phyloP scores from a whole-genome alignment of 2,113 vertebrate genomes.

The Pollimyrus isidori region DNA sequence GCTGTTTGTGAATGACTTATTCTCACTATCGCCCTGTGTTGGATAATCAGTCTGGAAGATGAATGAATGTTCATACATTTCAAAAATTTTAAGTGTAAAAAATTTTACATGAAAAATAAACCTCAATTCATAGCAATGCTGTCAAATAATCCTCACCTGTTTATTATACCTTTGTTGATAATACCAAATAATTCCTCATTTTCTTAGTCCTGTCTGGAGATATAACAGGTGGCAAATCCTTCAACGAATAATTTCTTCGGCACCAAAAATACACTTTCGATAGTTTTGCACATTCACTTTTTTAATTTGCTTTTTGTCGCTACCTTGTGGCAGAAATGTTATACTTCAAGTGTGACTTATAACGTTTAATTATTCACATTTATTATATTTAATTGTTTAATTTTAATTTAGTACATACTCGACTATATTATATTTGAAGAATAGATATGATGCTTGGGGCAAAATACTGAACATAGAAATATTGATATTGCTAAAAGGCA shows the following conservation, averaged over 20 bases:
- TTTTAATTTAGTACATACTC: not conserved
- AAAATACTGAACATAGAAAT: not conserved
- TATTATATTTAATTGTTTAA: not conserved
- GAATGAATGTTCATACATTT: not conserved
- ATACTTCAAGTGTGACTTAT: not conserved
- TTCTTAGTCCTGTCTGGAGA: not conserved
- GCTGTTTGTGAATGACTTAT: not conserved
- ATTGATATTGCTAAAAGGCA: not conserved
- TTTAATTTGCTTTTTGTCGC: not conserved
- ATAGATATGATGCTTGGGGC: not conserved
- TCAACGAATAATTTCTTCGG: not conserved
- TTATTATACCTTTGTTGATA: not conserved
- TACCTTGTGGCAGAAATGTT: conserved; percentile 1
- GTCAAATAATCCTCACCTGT: not conserved
- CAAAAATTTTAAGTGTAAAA: not conserved
- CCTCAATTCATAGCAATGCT: not conserved
- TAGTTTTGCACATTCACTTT: not conserved
- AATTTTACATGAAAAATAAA: not conserved
- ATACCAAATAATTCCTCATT: not conserved
- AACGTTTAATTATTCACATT: not conserved
- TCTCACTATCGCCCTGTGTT: not conserved
- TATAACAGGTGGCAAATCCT: not conserved
- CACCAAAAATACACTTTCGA: not conserved
- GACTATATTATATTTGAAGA: not conserved
- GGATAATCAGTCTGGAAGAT: not conserved